These are phyloP conservation scores for Dendrocincla tyrannina DNA, from an alignment of 2,797 vertebrate genomes.

Conservation along the genomic window DNA sequence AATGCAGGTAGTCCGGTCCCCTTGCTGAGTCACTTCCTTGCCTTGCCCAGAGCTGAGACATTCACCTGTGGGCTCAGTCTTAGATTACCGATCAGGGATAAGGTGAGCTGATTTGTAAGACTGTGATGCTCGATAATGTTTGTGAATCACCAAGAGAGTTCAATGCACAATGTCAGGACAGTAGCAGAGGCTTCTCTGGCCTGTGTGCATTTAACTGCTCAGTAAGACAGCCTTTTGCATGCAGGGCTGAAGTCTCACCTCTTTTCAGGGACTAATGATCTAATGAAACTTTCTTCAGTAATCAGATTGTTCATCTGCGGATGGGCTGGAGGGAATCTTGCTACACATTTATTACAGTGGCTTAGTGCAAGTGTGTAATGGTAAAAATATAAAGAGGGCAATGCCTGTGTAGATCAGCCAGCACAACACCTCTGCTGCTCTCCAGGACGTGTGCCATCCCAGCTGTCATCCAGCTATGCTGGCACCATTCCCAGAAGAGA, in stretches of 20 bases:
- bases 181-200: neutral
- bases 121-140: neutral
- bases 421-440: neutral
- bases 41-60: neutral
- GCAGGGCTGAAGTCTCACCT: neutral
- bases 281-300: neutral
- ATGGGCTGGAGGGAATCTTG: neutral
- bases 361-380: neutral
- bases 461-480: neutral
- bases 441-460: accelerated
- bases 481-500: neutral
- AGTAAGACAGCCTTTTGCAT: neutral
- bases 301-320: neutral
- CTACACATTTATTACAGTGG: neutral
- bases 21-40: neutral
- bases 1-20: neutral
- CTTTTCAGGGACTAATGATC: neutral
- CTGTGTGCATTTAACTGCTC: neutral
- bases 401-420: neutral
- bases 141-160: neutral
- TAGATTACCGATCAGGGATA: neutral
- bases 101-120: neutral
- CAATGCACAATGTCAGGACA: neutral
- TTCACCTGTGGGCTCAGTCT: neutral
- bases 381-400: neutral